Evolutionary conservation across 1,140 invertebrate species (phyloP), one percentile per base, ranked within the genome.

Genomic region (Dolichoris vasculosae): DNA sequence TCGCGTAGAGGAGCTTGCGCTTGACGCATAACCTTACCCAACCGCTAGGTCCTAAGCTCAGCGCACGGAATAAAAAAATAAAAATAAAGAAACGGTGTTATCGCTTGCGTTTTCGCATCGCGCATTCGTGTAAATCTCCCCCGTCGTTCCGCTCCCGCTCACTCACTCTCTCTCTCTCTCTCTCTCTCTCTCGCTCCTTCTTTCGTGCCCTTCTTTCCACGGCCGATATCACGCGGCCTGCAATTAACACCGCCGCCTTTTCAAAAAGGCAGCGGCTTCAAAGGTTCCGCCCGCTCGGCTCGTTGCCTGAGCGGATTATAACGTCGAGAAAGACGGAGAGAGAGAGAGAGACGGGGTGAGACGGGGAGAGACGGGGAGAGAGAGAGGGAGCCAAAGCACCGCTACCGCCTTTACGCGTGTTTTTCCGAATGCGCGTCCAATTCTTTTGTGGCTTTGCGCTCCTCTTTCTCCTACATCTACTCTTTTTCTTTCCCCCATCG

Each of bases 171-270:
- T 23, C 59, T 20, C 55, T 1, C 46, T 6, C 73, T 9, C 40
- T 11, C 17, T 3, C 55, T 15, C 40, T 75, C 38, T 40, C 38
- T 9, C 69, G 2, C 26, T 40, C 20, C 7, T 9, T 20, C 23
- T 64, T 59, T 67, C 59, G 35, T 63, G 23, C 2, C 48, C 64
- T 43, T 35, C 35, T 67, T 87, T 87, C 82, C 82, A 81, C 76
- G 73, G 23, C 86, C 89, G 80, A 86, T 89, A 91, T 90, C 89
- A 87, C 87, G 87, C 87, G 84, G 88, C 88, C 90, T 91, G 90
- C 91, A 93, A 92, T 93, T 93, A 93, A 93, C 91, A 90, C 89
- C 89, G 90, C 87, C 87, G 86, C 88, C 51, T 51, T 82, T 82
- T 82, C 40, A 17, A 77, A 77, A 84, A 55, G 40, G 67, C 63